Base-by-base conservation (phyloP, 2,888 invertebrate genomes). In the Mellilla xanthometata region DNA sequence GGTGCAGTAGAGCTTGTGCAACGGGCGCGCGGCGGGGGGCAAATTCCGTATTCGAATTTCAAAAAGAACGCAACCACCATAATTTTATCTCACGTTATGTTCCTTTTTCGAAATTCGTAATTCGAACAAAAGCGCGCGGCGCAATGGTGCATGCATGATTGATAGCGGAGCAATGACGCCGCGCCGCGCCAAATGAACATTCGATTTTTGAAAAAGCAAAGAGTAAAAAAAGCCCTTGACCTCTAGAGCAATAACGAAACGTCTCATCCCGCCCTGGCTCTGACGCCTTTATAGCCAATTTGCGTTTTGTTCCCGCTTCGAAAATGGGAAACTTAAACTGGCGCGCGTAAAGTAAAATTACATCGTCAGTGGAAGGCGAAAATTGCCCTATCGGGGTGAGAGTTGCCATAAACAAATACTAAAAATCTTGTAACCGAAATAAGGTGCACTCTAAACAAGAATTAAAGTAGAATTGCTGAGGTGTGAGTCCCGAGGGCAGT, bases 121-220 rank as follows among this genome's bases (percentile, higher is more conserved):
- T 81, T 81, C 78, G 81, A 83, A 87, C 86, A 84, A 88, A 86
- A 86, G 86, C 83, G 69, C 77, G 70, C 76, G 82, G 72, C 76
- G 83, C 88, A 86, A 85, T 84, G 87, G 86, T 78, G 87, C 88
- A 85, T 84, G 79, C 79, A 83, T 88, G 88, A 88, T 88, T 86
- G 88, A 88, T 88, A 81, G 86, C 79, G 76, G 52, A 60, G 68
- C 80, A 75, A 74, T 84, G 85, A 85, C 81, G 78, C 63, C 72
- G 76, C 66, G 64, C 67, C 63, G 56, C 70, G 62, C 65, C 62
- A 68, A 70, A 68, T 71, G 76, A 76, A 76, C 80, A 67, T 65
- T 74, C 74, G 68, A 76, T 76, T 75, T 75, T 70, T 63, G 62
- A 73, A 70, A 55, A 55, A 39, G 56, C 69, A 73, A 71, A 34